A percentile compares a stretch with the other conserved stretches of the same genome.
Conservation (phyloP, 2,113 vertebrate species). For the Oryzias melastigma region DNA sequence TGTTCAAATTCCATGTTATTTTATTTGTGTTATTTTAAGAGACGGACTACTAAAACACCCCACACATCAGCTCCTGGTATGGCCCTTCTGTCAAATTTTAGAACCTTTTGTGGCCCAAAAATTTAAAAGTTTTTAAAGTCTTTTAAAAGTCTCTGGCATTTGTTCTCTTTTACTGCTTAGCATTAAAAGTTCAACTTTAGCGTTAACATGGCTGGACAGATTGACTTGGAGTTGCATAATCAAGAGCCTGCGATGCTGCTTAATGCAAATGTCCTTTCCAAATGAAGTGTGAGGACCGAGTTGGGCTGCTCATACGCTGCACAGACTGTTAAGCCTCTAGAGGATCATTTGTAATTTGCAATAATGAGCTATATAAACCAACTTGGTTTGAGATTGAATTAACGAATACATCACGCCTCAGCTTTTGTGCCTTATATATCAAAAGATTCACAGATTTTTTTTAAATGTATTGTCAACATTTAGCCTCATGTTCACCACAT, state of each 20-base stretch:
- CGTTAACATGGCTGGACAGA: constrained; percentile 8
- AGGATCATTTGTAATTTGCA: background rate
- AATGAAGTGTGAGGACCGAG: background rate
- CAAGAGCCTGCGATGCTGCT: constrained; percentile 8
- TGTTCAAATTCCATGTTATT: too few relatives aligned
- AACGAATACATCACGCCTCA: background rate
- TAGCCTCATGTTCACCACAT: constrained; percentile 26
- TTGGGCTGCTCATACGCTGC: background rate
- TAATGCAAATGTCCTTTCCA: background rate
- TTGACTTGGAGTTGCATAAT: constrained; percentile 4
- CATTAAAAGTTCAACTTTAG: constrained; percentile 4
- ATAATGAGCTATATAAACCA: background rate
- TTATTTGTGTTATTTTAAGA: too few relatives aligned
- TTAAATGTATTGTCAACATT: constrained; percentile 25
- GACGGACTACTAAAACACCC: too few relatives aligned
- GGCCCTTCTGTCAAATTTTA: too few relatives aligned
- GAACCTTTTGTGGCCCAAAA: too few relatives aligned
- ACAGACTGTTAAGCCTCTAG: background rate
- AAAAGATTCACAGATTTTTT: background rate
- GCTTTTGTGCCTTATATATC: background rate
- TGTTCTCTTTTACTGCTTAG: background rate
- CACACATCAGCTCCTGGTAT: too few relatives aligned
- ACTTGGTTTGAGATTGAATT: background rate
- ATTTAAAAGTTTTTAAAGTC: constrained; percentile 7
- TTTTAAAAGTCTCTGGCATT: constrained; percentile 58